Evolutionary conservation across 2,888 invertebrate genomes (phyloP), one percentile per base, ranked within the genome.

Genomic region (Tiphia femorata): DNA sequence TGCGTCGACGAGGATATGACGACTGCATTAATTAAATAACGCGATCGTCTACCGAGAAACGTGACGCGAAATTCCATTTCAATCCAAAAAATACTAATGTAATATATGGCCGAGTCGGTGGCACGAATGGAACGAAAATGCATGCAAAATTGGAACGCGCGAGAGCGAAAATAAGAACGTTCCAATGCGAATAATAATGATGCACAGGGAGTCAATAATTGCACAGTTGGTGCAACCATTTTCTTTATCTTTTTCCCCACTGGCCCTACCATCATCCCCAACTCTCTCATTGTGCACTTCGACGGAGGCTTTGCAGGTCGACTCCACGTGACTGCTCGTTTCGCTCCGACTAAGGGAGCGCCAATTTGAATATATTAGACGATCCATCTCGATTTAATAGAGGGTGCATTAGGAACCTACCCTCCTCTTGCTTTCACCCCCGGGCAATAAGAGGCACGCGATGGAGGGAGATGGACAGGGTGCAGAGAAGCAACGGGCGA

Each of bases 341-440:
- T 49, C 5, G n/a, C 41, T 27, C 30, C 16, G 25, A 40, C 21
- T 16, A 19, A 37, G 23, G 41, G 37, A 40, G 38, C 49, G 46
- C 48, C 62, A 54, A 62, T 65, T 68, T 58, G 49, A 64, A 62
- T 62, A 33, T 49, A 61, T 49, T 58, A 43, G 52, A 41, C 53
- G 63, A 59, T 53, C 33, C 57, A 44, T 69, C 59, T 57, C 41
- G 55, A 66, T 58, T 53, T 63, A 60, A 68, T 57, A 47, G 41
- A 54, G 56, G n/a, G 48, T 29, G 55, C 29, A 53, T 65, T 41
- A 55, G 57, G 21, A 27, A 37, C 40, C 17, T 14, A 17, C 27
- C 19, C 7, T 16, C n/a, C n/a, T n/a, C n/a, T 35, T 16, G 35
- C n/a, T n/a, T n/a, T n/a, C 10, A 27, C 10, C 27, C 37, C 16